Base-by-base conservation (phyloP, 2,113 vertebrate species). In the Sorex araneus region DNA sequence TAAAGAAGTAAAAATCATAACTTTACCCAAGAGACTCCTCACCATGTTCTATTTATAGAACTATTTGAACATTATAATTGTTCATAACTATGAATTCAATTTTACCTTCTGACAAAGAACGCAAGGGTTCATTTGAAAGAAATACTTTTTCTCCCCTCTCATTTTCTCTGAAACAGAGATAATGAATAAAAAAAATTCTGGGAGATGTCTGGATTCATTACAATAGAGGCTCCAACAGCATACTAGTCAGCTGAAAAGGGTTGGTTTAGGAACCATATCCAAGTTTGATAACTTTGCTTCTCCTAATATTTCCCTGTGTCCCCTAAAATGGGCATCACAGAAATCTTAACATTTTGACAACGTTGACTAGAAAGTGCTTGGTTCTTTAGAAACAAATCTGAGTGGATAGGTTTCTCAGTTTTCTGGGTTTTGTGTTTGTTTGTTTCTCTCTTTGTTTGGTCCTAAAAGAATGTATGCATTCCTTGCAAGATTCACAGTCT, bases 401-500 rank as follows among this genome's bases (percentile, higher is more conserved):
- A 40, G 21, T 75, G 88, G 69, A 23, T 76, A 47, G 57, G 54
- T 34, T 75, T 85, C 64, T 91, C 71, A 87, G 0, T 30, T 43
- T 84, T 87, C 64, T 73, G 15, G 2, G 8, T 25, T 63, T 63
- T 60, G 57, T 19, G 2, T 9, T 25, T 66, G 5, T 66, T 30
- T 66, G 6, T 66, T 66, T 28, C 4, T 28, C 30, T 66, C 27
- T 30, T 30, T 28, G 3, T 28, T 66, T 64, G 27, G 27, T 66
- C 25, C 64, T 11, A 12, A 66, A 66, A 28, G 64, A 66, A 87
- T 27, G 7, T 4, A 1, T 91, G 86, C 45, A 84, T 94, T 67
- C 80, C 18, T 80, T 94, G 3, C 10, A 43, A 50, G 93, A 94
- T 6, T 95, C 90, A 60, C 54, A 70, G 40, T 47, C n/a, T 97